These are phyloP conservation scores for Dunckerocampus dactyliophorus DNA, from an alignment of 2,113 vertebrate genomes.

Conservation along the genomic window DNA sequence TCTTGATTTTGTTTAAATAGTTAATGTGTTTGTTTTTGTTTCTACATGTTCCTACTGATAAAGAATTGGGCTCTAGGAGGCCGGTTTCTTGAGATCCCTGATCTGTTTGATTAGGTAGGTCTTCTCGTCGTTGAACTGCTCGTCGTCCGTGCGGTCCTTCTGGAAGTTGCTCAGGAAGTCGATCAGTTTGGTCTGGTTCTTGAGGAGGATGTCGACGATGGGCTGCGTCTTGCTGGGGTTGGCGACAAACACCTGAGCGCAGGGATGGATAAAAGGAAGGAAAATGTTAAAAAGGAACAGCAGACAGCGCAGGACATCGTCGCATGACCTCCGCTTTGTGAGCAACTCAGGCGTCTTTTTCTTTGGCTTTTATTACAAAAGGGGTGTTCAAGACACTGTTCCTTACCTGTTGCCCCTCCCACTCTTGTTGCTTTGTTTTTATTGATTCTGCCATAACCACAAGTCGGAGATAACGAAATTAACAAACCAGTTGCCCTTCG, in stretches of 20 bases:
- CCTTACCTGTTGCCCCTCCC: too few species aligned
- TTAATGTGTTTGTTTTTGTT: slow-evolving; percentile 51
- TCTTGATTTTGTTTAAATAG: slow-evolving; percentile 60
- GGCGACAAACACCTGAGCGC: slow-evolving; percentile 88
- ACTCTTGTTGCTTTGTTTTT: background rate
- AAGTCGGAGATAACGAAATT: too few species aligned
- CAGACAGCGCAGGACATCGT: too few species aligned
- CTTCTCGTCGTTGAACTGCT: slow-evolving; percentile 98
- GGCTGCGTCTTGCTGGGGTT: slow-evolving; percentile 97
- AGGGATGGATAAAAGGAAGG: background rate
- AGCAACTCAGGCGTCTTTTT: too few species aligned
- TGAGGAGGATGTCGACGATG: slow-evolving; percentile 94
- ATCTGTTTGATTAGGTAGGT: slow-evolving; percentile 99
- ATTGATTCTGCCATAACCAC: background rate
- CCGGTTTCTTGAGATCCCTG: slow-evolving; percentile 93
- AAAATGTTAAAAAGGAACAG: background rate
- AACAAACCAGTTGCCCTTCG: too few species aligned
- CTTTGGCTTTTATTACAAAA: too few species aligned
- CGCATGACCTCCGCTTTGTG: too few species aligned
- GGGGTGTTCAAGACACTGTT: too few species aligned
- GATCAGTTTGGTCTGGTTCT: slow-evolving; percentile 96
- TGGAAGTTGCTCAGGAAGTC: slow-evolving; percentile 98
- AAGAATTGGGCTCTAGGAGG: slow-evolving; percentile 77
- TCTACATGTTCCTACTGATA: slow-evolving; percentile 64
- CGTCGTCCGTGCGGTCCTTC: slow-evolving; percentile 91